A percentile compares a stretch with the other conserved stretches of the same genome.
phyloP scores from a whole-genome alignment of 2,797 vertebrate genomes.

The Erethizon dorsatum region DNA sequence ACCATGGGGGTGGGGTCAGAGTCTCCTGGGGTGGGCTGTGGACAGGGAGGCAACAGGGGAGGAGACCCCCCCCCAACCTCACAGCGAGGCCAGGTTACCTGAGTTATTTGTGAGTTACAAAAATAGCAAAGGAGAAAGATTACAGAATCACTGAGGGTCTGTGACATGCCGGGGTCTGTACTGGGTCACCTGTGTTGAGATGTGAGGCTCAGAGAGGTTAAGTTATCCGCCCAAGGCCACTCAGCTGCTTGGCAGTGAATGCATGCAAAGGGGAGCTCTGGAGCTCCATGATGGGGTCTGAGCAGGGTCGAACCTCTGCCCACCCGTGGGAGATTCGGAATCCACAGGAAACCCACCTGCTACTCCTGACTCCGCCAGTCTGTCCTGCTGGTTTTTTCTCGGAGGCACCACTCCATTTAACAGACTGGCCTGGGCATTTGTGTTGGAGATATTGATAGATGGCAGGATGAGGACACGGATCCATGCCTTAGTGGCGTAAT shows the following conservation, averaged over 20 bases:
- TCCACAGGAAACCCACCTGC: background rate
- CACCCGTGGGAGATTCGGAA: background rate
- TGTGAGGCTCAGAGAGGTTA: background rate
- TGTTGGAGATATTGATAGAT: fast-evolving
- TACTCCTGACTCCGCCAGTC: background rate
- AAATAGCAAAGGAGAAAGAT: background rate
- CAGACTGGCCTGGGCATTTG: background rate
- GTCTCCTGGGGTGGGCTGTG: too few relatives aligned
- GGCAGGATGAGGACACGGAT: fast-evolving
- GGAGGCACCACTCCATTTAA: fast-evolving
- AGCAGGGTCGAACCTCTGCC: background rate
- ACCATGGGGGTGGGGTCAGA: background rate
- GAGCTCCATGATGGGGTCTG: background rate
- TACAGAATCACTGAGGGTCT: background rate
- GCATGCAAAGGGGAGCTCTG: background rate
- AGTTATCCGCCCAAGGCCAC: background rate
- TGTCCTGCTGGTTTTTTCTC: background rate
- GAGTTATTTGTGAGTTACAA: background rate
- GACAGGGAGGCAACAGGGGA: fast-evolving
- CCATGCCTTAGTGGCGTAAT: background rate
- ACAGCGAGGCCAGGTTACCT: fast-evolving
- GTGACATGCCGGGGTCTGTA: fast-evolving
- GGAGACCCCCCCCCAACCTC: background rate
- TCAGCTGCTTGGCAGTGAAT: background rate
- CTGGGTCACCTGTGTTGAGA: background rate